Conservation (phyloP, 2,113 vertebrate genomes). For the Dipodomys merriami region DNA sequence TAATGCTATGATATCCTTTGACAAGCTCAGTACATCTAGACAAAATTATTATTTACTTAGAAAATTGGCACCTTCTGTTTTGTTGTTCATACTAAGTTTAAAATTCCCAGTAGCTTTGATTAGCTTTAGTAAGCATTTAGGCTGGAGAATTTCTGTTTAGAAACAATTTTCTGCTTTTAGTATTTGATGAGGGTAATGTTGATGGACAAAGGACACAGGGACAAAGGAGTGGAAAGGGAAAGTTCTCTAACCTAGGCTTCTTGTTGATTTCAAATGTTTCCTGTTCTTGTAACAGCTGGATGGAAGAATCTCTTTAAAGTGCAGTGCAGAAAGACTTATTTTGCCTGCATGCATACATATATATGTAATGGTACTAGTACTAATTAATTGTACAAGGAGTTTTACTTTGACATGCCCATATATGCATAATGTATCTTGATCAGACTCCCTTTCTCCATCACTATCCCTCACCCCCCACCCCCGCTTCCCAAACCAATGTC, state of each 20-base stretch:
- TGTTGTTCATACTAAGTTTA: neutral
- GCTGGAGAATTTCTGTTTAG: neutral
- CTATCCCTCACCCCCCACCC: too few relatives aligned
- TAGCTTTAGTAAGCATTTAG: neutral
- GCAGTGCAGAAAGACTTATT: too few relatives aligned
- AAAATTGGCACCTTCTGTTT: conserved; percentile 38
- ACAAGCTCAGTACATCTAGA: neutral
- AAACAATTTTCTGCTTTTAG: neutral
- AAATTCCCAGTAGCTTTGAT: neutral
- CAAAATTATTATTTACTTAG: neutral
- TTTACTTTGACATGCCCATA: too few relatives aligned
- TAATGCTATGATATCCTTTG: neutral
- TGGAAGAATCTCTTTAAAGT: conserved; percentile 6
- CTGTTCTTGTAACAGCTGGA: neutral
- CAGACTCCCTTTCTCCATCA: too few relatives aligned
- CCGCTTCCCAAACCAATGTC: too few relatives aligned
- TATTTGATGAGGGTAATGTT: conserved; percentile 29
- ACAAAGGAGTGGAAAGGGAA: neutral
- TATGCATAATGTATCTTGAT: too few relatives aligned
- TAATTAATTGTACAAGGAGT: too few relatives aligned
- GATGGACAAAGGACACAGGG: neutral
- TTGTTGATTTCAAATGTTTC: neutral
- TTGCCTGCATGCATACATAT: too few relatives aligned
- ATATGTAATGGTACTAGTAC: too few relatives aligned
- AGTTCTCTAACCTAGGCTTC: neutral